Base-by-base conservation (phyloP, 2,797 vertebrate genomes). In the Bryconaethiops microstoma region DNA sequence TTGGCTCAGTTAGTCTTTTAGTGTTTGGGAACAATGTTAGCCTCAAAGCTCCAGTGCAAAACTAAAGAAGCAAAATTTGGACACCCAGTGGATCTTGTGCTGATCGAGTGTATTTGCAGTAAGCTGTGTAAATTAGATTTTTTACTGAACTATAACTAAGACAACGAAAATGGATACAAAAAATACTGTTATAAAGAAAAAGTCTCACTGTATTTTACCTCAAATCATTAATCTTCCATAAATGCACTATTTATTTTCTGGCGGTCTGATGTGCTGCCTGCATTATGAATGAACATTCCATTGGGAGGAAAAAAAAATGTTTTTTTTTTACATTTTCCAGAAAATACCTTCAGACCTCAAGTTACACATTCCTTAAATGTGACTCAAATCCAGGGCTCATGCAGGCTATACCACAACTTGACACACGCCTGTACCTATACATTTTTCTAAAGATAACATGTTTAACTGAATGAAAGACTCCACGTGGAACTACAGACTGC, bases 271-370 rank as follows among this genome's bases (percentile, higher is more conserved):
- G 60, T 63, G 64, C 23, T 45, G 70, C 4, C 19, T 77, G 80
- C 63, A 79, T 74, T 59, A 81, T 59, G 69, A 77, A 85, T 84
- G 29, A 81, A 84, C 81, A 79, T 82, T 74, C 76, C 77, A 25
- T 9, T 57, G 50, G 13, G 59, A 17, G 17, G 4, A 29, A 59
- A 85, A 68, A 54, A 55, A 55, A 59, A 8, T 48, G 19, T 65
- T 10, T 13, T 5, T 42, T 14, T 39, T 29, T 55, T 54, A 50
- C 67, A 82, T 29, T 71, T 42, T 75, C 52, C 50, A 65, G 71
- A 71, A 75, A 40, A 39, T 29, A 57, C 62, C 48, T 62, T 39
- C 16, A 81, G 45, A 77, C 63, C 65, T 74, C 52, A 25, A 81
- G 82, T 76, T 64, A 65, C 67, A 75, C 16, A 52, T 76, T 82